Evolutionary conservation across 2,888 invertebrate genomes (phyloP), one percentile per base, ranked within the genome.

Genomic region (Nysson spinosus): DNA sequence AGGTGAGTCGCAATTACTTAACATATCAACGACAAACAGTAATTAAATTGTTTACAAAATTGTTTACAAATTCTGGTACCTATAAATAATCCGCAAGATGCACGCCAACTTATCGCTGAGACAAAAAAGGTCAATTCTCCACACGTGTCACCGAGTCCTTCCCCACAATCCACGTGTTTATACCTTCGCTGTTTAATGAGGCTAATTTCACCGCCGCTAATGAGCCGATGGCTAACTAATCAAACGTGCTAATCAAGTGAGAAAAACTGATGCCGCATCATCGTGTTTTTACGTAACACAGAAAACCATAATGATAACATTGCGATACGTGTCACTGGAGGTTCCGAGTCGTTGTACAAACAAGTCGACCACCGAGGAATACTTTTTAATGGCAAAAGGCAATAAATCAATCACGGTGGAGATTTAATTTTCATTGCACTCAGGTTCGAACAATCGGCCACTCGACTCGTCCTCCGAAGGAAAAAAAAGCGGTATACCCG

Each of bases 381-480:
- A n/a, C n/a, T 24, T 24, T 24, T 24, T 24, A 30, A 46, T 17
- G 14, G 44, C 26, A 12, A 28, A 19, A 20, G 30, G 24, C 17
- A 40, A 24, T 19, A 16, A 26, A 28, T 22, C 40, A 57, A 39
- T 43, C 49, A 52, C 19, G 47, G 37, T 22, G 28, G 35, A 47
- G 40, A 58, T 68, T 62, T 55, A 35, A 42, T 65, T 63, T 67
- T 39, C 58, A 63, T 69, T 61, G 71, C 69, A 69, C 68, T 55
- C 64, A 61, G 64, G 50, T 54, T 56, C 44, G 44, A n/a, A n/a
- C 55, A 20, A 44, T 12, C 2, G 16, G 16, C 58, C 50, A 56
- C 56, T 63, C 42, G 64, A 60, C 64, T 70, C 62, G 22, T n/a
- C 19, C 37, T 42, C 9, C 34, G 14, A 14, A 11, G 4, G 14